These are phyloP conservation scores for Drosophila ohnishii DNA, from an alignment of 1,140 invertebrate genomes.

Conservation along the genomic window DNA sequence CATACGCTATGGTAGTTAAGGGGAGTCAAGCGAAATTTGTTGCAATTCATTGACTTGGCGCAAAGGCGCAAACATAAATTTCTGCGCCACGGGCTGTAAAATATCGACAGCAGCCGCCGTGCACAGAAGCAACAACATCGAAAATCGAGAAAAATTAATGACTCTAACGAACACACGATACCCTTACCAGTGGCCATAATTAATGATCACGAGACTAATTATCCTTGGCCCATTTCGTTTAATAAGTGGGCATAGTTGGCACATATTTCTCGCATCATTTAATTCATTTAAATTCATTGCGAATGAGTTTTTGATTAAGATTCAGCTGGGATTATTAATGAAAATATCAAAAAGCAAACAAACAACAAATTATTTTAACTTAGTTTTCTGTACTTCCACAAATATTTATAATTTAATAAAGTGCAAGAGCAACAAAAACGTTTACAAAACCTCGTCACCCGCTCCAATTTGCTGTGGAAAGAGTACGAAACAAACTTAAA, in stretches of 20 bases:
- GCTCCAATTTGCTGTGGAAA: not conserved
- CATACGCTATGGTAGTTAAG: conserved; percentile 27
- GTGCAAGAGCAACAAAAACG: not conserved
- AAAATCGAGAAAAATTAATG: conserved; percentile 49
- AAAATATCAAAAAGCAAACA: not conserved
- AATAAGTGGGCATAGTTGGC: conserved; percentile 1
- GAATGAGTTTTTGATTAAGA: conserved; percentile 6
- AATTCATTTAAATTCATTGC: conserved; percentile 4
- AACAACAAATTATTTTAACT: not conserved
- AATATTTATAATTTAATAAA: not conserved
- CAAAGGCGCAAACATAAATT: conserved; percentile 75
- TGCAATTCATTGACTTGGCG: conserved; percentile 80
- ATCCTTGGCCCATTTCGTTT: not conserved
- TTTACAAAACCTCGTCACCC: conserved; percentile 12
- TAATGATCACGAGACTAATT: conserved; percentile 29
- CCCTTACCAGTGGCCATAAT: conserved; percentile 32
- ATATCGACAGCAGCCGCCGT: conserved; percentile 65
- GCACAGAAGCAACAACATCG: conserved; percentile 25
- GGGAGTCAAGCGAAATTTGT: conserved; percentile 67
- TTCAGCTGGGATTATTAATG: not conserved
- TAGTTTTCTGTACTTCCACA: not conserved
- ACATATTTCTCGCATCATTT: conserved; percentile 10
- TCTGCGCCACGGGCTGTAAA: conserved; percentile 59
- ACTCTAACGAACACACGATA: conserved; percentile 46
- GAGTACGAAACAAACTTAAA: conserved; percentile 57